Evolutionary conservation across 1,140 invertebrate genomes (phyloP).

Genomic region (Heliconius nattereri): DNA sequence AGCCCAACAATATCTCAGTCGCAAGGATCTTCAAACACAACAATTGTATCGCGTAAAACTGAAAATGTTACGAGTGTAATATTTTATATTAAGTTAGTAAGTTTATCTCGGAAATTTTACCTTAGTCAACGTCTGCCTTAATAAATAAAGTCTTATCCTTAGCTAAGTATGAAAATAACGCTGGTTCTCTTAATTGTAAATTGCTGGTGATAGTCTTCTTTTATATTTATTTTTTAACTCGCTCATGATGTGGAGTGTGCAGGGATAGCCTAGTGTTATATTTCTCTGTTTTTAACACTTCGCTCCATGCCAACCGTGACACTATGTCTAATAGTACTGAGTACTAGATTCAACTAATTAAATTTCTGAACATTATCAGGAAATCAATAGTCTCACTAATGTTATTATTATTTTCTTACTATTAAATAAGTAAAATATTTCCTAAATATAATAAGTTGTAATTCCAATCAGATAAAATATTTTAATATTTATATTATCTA

Average conservation of each 20-base stretch:
- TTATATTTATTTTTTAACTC: not conserved
- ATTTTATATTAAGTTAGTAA: slow-evolving; percentile 25
- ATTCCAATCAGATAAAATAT: no score
- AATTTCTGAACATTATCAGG: no score
- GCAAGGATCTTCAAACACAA: not conserved
- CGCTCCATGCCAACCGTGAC: no score
- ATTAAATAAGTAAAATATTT: no score
- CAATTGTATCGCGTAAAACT: slow-evolving; percentile 20
- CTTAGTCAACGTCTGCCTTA: slow-evolving; percentile 30
- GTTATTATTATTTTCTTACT: no score
- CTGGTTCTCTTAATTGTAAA: slow-evolving; percentile 25
- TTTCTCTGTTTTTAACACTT: no score
- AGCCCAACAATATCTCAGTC: slow-evolving; percentile 2
- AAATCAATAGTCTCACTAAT: no score
- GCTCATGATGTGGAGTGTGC: not conserved
- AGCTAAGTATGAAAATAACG: slow-evolving; percentile 36
- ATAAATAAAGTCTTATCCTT: slow-evolving; percentile 37
- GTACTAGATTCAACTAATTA: no score
- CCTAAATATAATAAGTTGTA: no score
- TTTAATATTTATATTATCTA: no score
- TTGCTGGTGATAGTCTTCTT: slow-evolving; percentile 14
- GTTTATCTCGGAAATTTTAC: slow-evolving; percentile 32
- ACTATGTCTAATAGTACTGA: no score
- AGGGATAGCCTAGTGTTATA: not conserved
- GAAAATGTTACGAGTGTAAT: slow-evolving; percentile 21